Conservation (phyloP, 2,888 invertebrate genomes). For the Heliconius aoede region DNA sequence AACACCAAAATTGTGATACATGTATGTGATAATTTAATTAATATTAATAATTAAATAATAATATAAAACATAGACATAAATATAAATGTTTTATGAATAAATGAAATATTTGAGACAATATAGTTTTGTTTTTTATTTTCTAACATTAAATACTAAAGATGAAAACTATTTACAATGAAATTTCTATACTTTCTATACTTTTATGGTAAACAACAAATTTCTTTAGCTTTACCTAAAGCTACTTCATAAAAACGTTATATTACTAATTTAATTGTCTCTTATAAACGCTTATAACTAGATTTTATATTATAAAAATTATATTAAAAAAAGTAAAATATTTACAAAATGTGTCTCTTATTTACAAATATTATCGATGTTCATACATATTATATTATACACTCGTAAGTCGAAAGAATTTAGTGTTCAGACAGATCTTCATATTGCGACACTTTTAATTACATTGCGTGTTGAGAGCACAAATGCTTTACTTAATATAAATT, state of each 20-base stretch:
- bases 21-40: conserved; percentile 9
- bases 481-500: no score
- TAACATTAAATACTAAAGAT: not conserved
- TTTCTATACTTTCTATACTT: not conserved
- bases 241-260: not conserved
- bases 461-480: no score
- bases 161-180: not conserved
- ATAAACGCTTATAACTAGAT: not conserved
- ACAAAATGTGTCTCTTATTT: not conserved
- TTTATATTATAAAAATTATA: no score
- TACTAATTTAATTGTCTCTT: not conserved
- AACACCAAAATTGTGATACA: not conserved
- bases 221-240: no score
- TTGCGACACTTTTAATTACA: no score
- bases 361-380: not conserved
- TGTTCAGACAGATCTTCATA: no score
- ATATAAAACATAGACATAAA: not conserved
- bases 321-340: no score
- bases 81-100: not conserved
- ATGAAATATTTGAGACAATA: not conserved
- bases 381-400: no score
- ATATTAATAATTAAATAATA: not conserved
- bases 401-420: no score
- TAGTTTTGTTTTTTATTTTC: not conserved
- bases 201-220: no score